Base-by-base conservation (phyloP, 2,797 vertebrate species). In the Ctenopoma multispine region DNA sequence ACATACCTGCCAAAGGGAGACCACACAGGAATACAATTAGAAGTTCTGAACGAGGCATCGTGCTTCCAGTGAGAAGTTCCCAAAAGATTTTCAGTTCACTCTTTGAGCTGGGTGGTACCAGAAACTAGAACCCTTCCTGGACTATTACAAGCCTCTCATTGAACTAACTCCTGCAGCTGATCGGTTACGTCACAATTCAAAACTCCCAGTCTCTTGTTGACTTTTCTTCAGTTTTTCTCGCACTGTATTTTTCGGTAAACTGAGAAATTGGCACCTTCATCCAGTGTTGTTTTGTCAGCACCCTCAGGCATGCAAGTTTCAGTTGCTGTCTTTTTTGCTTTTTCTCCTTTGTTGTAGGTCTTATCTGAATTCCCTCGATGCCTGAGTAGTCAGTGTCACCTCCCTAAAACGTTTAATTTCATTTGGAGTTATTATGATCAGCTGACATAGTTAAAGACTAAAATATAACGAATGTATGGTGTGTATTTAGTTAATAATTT, bases 1-100 rank as follows among this genome's bases (percentile, higher is more conserved):
- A 75, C 88, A 20, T 91, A 94, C 93, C 92, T 88, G 90, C 87
- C 69, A 91, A 11, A 17, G 89, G 86, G 56, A 93, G 64, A 77
- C 72, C 80, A 36, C 82, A 75, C 58, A 93, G 78, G 20, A 92
- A 59, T 0, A 84, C 24, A 31, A 82, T 44, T 40, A 90, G 27
- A 34, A 87, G 27, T 4, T 59, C 74, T n/a, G 75, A 47, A 27
- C 27, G 74, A 84, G 56, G 12, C 93, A 93, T 93, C 81, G 72
- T 81, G 64, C 43, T 55, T 75, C 51, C 34, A 64, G 43, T 54
- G 2, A 46, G 38, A 77, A 50, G 24, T 63, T 9, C 57, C 59
- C 18, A 59, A 59, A 56, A 36, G 8, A 49, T 49, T 68, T 47
- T 62, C 57, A 38, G 55, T 5, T 48, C 17, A 41, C 6, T 59